These are phyloP conservation scores for Poliocrania exsul DNA, from an alignment of 2,797 vertebrate genomes.

Conservation along the genomic window DNA sequence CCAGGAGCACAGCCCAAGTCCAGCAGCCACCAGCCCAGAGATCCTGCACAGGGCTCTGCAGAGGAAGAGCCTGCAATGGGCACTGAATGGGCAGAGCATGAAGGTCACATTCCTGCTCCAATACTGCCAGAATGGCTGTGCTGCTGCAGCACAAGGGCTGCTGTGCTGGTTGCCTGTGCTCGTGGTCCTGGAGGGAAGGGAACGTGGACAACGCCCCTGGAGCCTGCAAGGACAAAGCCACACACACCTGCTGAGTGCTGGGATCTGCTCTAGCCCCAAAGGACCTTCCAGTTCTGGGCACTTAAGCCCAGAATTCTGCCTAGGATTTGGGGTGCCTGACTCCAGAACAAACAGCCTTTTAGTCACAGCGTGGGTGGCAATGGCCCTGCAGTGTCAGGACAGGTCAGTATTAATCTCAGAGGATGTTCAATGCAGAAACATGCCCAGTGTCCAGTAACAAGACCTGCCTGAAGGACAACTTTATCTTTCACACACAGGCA, in stretches of 20 bases:
- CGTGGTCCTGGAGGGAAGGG: fast-evolving
- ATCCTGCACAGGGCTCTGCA: neutral
- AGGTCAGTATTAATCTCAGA: neutral
- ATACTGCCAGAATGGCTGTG: neutral
- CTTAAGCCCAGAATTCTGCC: neutral
- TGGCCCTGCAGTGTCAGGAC: neutral
- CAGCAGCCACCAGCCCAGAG: neutral
- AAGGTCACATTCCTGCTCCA: neutral
- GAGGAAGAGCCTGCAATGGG: neutral
- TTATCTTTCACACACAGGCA: neutral
- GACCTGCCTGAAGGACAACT: neutral
- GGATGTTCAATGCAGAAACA: neutral
- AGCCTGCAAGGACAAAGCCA: neutral
- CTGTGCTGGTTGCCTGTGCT: neutral
- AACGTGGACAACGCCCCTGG: neutral
- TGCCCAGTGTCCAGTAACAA: neutral
- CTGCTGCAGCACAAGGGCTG: neutral
- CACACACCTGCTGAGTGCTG: neutral
- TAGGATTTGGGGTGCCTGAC: neutral
- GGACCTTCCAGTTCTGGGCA: neutral
- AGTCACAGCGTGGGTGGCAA: neutral
- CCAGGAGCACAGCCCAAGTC: neutral
- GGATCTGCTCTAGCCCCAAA: neutral
- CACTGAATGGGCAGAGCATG: neutral
- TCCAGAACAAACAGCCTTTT: neutral